These are phyloP conservation scores for Muraenolepis orangiensis DNA, from an alignment of 2,797 vertebrate genomes.

Conservation along the genomic window DNA sequence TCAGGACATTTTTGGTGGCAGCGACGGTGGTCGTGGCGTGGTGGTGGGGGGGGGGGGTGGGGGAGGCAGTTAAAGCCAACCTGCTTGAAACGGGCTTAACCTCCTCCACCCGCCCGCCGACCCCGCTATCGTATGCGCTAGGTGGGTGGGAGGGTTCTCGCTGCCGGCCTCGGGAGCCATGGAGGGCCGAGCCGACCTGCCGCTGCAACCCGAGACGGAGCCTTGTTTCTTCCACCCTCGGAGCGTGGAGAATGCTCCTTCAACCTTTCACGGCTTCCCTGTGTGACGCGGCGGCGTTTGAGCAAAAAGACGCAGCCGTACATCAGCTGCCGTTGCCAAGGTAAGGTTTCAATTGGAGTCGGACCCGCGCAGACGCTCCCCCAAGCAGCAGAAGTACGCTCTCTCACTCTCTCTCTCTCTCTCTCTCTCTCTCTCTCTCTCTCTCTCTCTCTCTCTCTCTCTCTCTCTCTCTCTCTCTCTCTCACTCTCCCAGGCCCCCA, in stretches of 20 bases:
- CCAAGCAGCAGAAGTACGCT: too few species aligned
- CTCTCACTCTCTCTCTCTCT: too few species aligned
- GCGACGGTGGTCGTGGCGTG: constrained; percentile 31
- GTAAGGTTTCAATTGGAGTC: neutral
- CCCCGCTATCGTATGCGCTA: constrained; percentile 41
- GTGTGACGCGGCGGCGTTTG: neutral
- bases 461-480: too few species aligned
- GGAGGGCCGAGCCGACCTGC: constrained; percentile 11
- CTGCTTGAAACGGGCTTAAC: constrained; percentile 75
- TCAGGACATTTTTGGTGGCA: constrained; percentile 43
- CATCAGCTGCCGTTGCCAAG: neutral
- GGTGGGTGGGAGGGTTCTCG: too few species aligned
- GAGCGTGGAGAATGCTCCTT: neutral
- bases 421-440: too few species aligned
- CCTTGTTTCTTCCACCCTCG: constrained; percentile 32
- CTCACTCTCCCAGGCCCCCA: neutral
- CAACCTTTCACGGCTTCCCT: neutral
- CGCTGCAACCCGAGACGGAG: constrained; percentile 64
- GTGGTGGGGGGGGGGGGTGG: constrained; percentile 36
- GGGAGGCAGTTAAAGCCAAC: constrained; percentile 64
- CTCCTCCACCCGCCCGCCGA: constrained; percentile 19
- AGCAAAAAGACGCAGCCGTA: neutral
- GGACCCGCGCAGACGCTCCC: neutral
- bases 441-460: too few species aligned
- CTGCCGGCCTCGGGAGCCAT: too few species aligned